phyloP scores from a whole-genome alignment of 2,888 invertebrate genomes.

The Chironomus riparius region DNA sequence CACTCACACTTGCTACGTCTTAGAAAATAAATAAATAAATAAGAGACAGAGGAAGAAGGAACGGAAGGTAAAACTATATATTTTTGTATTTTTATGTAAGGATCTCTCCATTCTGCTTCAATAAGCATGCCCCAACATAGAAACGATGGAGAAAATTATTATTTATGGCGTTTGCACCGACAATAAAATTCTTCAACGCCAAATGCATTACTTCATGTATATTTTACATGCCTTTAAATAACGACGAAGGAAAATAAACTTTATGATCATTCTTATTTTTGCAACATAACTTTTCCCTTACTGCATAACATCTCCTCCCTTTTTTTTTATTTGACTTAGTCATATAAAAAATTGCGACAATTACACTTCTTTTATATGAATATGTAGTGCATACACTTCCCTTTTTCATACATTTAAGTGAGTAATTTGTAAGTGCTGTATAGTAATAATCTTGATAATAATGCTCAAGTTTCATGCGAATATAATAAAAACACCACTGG shows the following conservation, averaged over 20 bases:
- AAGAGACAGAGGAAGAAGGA: no score
- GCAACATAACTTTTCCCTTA: not conserved
- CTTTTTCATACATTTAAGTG: not conserved
- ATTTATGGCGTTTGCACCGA: not conserved
- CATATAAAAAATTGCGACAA: not conserved
- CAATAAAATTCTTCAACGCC: slow-evolving; percentile 5
- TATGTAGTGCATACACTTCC: no score
- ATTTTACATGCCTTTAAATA: no score
- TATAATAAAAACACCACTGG: not conserved
- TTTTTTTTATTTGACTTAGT: not conserved
- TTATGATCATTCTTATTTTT: not conserved
- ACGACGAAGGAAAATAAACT: not conserved
- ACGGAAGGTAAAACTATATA: no score
- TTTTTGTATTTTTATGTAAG: no score
- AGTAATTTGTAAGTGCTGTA: not conserved
- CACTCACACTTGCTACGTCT: no score
- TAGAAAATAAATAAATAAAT: no score
- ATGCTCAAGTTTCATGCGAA: not conserved
- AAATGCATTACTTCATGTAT: slow-evolving; percentile 3
- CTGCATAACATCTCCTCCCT: no score
- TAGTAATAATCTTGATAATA: not conserved
- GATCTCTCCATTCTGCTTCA: no score
- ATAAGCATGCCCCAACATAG: not conserved
- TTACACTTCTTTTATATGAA: not conserved
- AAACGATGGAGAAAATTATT: not conserved